These are phyloP conservation scores for Bombus consobrinus DNA, from an alignment of 1,140 invertebrate genomes.

Conservation along the genomic window DNA sequence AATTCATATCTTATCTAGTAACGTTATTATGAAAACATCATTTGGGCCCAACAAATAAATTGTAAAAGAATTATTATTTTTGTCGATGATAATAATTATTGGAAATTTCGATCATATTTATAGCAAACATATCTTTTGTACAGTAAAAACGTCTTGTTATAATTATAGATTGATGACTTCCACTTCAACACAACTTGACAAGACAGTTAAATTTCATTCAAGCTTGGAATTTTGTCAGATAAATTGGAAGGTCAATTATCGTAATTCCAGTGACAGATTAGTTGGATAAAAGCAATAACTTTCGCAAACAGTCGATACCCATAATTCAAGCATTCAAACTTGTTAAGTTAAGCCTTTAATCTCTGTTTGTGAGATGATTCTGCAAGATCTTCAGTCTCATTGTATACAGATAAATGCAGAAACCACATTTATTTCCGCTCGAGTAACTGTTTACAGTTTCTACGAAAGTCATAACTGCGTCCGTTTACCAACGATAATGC, in stretches of 20 bases:
- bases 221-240: background rate
- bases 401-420: constrained; percentile 6
- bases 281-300: background rate
- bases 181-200: background rate
- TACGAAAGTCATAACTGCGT: constrained; percentile 26
- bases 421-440: background rate
- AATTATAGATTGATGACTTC: background rate
- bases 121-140: background rate
- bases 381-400: background rate
- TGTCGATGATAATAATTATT: too few species aligned
- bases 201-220: background rate
- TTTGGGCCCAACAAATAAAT: too few species aligned
- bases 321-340: background rate
- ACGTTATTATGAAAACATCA: too few species aligned
- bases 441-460: constrained; percentile 21
- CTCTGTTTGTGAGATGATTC: constrained; percentile 3
- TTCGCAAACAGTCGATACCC: too few species aligned
- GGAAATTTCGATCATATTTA: background rate
- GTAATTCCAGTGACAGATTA: background rate
- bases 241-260: background rate
- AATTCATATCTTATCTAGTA: too few species aligned
- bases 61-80: too few species aligned
- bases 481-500: constrained; percentile 40
- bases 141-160: background rate
- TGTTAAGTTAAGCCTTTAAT: constrained; percentile 13